These are phyloP conservation scores for Hybos culiciformis DNA, from an alignment of 2,888 invertebrate species.

Conservation along the genomic window DNA sequence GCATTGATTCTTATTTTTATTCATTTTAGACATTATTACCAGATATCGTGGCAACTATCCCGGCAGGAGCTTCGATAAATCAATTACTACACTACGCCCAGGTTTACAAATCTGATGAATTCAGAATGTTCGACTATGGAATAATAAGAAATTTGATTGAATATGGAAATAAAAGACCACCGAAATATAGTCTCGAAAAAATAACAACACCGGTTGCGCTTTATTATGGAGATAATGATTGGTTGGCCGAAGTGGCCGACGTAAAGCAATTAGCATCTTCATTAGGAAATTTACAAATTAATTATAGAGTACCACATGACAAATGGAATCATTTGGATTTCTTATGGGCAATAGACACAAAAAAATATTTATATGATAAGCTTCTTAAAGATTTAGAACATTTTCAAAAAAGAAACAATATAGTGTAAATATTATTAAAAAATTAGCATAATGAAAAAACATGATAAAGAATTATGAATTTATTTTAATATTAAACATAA, in stretches of 20 bases:
- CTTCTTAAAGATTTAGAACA: constrained; percentile 23
- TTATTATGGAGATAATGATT: constrained; percentile 53
- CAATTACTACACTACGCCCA: constrained; percentile 62
- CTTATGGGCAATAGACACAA: constrained; percentile 48
- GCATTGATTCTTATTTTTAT: not conserved
- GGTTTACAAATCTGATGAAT: constrained; percentile 37
- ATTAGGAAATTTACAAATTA: constrained; percentile 39
- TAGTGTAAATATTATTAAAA: too few relatives aligned
- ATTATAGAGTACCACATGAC: constrained; percentile 36
- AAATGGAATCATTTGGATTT: constrained; percentile 58
- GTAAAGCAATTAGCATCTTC: constrained; percentile 35
- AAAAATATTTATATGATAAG: constrained; percentile 42
- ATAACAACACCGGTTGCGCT: constrained; percentile 48
- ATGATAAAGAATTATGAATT: too few relatives aligned
- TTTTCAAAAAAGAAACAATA: too few relatives aligned
- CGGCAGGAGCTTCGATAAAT: constrained; percentile 53
- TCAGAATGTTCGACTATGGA: constrained; percentile 46
- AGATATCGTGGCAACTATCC: constrained; percentile 43
- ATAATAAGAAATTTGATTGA: constrained; percentile 36
- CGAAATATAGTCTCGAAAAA: constrained; percentile 42
- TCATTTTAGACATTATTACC: constrained; percentile 50
- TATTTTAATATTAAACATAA: too few relatives aligned
- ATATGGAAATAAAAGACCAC: constrained; percentile 43
- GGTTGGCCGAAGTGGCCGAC: constrained; percentile 42
- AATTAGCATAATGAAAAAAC: too few relatives aligned